Evolutionary conservation across 2,797 vertebrate species (phyloP).

Genomic region (Decapterus maruadsi): DNA sequence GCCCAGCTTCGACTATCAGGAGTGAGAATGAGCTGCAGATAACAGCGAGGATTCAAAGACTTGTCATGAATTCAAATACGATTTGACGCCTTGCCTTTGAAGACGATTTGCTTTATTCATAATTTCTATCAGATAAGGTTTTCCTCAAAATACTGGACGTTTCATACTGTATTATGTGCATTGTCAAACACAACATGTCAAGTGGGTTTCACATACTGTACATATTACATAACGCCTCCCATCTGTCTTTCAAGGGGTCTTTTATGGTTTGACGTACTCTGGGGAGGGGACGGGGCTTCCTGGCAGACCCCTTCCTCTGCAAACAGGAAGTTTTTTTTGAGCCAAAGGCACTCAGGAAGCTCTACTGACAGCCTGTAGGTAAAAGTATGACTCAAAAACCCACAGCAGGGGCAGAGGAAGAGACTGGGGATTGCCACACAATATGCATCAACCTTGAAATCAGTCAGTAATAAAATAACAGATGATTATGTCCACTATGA

Average conservation of each 20-base stretch:
- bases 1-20: not conserved
- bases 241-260: conserved; percentile 9
- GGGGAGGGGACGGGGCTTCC: conserved; percentile 30
- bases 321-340: conserved; percentile 70
- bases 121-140: conserved; percentile 16
- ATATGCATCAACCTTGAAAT: not conserved
- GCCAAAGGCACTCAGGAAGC: conserved; percentile 63
- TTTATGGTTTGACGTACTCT: conserved; percentile 9
- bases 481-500: not conserved
- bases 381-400: conserved; percentile 31
- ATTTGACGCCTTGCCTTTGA: conserved; percentile 35
- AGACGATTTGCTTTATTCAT: conserved; percentile 6
- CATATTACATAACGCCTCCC: not conserved
- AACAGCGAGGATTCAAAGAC: conserved; percentile 49
- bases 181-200: not conserved
- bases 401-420: not conserved
- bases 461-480: not conserved
- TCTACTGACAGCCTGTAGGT: conserved; percentile 29
- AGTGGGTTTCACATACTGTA: not conserved
- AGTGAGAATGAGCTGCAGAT: conserved; percentile 36
- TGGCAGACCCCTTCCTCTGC: conserved; percentile 56
- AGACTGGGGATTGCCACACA: not conserved
- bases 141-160: conserved; percentile 1
- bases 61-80: conserved; percentile 57
- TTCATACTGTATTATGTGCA: not conserved